Evolutionary conservation across 2,797 vertebrate species (phyloP).

Genomic region (Neosilurus hyrtlii): DNA sequence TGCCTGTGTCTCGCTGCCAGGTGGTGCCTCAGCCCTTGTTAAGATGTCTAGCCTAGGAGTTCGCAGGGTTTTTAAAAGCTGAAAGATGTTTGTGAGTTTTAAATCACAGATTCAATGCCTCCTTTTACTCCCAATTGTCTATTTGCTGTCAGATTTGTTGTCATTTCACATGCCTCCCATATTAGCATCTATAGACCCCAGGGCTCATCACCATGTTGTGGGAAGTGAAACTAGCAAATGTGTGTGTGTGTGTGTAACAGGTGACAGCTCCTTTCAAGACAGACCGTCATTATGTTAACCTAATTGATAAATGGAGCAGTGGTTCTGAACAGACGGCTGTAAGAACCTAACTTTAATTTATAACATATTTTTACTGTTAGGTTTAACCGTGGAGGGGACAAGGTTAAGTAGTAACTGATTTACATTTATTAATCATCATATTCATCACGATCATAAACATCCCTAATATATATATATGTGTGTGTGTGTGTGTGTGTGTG

Average conservation of each 20-base stretch:
- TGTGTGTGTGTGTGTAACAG: slow-evolving; percentile 35
- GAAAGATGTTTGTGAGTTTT: slow-evolving; percentile 39
- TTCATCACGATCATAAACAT: no score
- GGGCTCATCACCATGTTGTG: slow-evolving; percentile 29
- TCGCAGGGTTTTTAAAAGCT: slow-evolving; percentile 24
- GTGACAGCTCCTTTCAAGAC: slow-evolving; percentile 29
- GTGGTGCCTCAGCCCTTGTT: slow-evolving; percentile 44
- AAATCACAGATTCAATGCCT: slow-evolving; percentile 34
- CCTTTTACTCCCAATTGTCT: slow-evolving; percentile 4
- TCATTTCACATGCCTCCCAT: slow-evolving; percentile 12
- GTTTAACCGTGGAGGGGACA: slow-evolving; percentile 18
- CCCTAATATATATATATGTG: no score
- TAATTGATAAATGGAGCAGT: slow-evolving; percentile 55
- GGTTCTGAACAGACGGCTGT: slow-evolving; percentile 35
- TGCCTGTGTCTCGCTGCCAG: slow-evolving; percentile 22
- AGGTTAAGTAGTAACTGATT: slow-evolving; percentile 31
- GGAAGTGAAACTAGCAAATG: slow-evolving; percentile 5
- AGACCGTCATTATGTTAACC: slow-evolving; percentile 36
- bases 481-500: no score
- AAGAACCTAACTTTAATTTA: slow-evolving; percentile 30
- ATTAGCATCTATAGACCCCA: slow-evolving; percentile 28
- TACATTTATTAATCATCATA: neutral
- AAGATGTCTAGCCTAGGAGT: slow-evolving; percentile 23
- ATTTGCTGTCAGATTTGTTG: slow-evolving; percentile 3
- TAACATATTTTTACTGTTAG: slow-evolving; percentile 43